Base-by-base conservation (phyloP, 2,888 invertebrate species). In the Daptonema setosum region DNA sequence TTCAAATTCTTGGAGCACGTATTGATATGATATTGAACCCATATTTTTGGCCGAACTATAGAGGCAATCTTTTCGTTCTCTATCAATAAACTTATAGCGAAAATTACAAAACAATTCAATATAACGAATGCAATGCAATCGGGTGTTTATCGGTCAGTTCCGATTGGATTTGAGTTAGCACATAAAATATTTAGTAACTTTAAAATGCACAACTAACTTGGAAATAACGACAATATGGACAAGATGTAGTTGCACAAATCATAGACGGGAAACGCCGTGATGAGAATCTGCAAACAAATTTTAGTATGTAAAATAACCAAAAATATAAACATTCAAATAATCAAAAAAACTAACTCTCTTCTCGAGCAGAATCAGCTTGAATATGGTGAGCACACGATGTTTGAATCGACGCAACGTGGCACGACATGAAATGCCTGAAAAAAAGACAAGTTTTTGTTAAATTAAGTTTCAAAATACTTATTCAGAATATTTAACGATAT, bases 181-280 rank as follows among this genome's bases (percentile, higher is more conserved):
- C n/a, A n/a, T n/a, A n/a, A n/a, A n/a, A n/a, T n/a, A n/a, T n/a
- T n/a, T n/a, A n/a, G n/a, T n/a, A n/a, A n/a, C n/a, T n/a, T n/a
- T n/a, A n/a, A n/a, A n/a, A n/a, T n/a, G n/a, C n/a, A n/a, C 25
- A 43, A 58, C 66, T 62, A 64, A 74, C 76, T 83, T 55, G 95
- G 95, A 73, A 87, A 81, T 41, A 97, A 73, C 1, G 93, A 93
- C 0, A 90, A 77, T 54, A 95, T 77, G 5, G 90, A 83, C 56
- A 97, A 75, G 63, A 95, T 80, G 3, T 84, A 80, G 8, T 83
- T 80, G 64, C 91, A 90, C 62, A 95, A 76, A 8, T 83, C 80
- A 59, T 87, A 83, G 1, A 91, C 93, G 1, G 93, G 91, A 25
- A 88, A 83, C 56, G 87, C 85, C 73, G 85, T 87, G 69, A 93